Conservation (phyloP, 2,113 vertebrate genomes). For the Physeter macrocephalus region DNA sequence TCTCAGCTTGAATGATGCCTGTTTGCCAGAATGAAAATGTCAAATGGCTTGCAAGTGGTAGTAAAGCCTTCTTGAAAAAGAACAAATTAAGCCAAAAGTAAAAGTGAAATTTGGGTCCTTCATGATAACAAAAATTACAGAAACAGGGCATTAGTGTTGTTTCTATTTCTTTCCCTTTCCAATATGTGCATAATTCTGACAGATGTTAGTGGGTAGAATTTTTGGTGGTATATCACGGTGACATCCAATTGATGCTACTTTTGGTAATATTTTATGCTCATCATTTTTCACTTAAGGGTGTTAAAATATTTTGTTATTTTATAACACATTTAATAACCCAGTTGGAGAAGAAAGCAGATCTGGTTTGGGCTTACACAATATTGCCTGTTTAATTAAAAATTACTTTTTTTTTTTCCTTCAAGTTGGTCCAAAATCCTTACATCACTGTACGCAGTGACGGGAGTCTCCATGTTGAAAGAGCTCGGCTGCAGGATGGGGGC, state of each 20-base stretch:
- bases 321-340: not conserved
- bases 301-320: conserved; percentile 11
- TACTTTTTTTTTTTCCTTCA: not conserved
- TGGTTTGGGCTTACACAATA: not conserved
- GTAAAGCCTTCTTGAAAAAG: not conserved
- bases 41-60: not conserved
- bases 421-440: conserved; percentile 91
- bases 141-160: not conserved
- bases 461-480: conserved; percentile 93
- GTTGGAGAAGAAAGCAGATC: not conserved
- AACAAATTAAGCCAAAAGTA: not conserved
- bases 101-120: not conserved
- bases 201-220: not conserved
- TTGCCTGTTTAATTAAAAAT: not conserved
- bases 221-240: not conserved
- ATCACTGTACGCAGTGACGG: conserved; percentile 89
- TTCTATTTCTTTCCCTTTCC: not conserved
- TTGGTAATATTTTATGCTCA: not conserved
- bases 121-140: not conserved
- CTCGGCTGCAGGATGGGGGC: conserved; percentile 87
- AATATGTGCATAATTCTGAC: not conserved
- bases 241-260: not conserved
- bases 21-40: not conserved
- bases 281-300: not conserved
- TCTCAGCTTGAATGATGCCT: not conserved